phyloP scores from a whole-genome alignment of 2,888 invertebrate species.

The Meandrusa payeni region DNA sequence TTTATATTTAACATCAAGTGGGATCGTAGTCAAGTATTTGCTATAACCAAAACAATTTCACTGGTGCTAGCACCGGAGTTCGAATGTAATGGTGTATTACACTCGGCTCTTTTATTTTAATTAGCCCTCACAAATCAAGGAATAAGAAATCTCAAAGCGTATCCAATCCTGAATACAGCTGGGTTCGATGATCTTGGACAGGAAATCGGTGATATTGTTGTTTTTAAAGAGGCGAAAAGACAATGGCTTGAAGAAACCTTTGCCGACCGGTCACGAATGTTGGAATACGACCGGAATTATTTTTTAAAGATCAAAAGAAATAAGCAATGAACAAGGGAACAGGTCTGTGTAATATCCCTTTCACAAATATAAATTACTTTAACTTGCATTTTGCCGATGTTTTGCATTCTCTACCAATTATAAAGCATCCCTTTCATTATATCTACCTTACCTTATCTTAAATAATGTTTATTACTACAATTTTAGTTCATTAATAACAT shows the following conservation, averaged over 20 bases:
- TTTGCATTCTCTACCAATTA: no score
- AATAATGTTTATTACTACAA: no score
- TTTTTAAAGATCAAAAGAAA: constrained; percentile 1
- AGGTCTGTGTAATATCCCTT: neutral
- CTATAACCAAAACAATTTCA: no score
- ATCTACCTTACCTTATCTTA: no score
- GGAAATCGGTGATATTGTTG: constrained; percentile 28
- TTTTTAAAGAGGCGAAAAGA: constrained; percentile 18
- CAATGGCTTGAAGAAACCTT: constrained; percentile 21
- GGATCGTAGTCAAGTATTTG: no score
- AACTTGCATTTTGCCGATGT: no score
- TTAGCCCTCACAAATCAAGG: constrained; percentile 4
- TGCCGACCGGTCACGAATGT: constrained; percentile 13
- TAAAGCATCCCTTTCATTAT: no score
- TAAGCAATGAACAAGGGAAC: constrained; percentile 14
- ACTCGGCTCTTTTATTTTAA: constrained; percentile 1
- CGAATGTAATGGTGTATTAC: no score
- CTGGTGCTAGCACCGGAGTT: no score
- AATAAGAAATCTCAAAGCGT: constrained; percentile 18
- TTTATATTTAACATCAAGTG: no score
- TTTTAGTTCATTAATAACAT: no score
- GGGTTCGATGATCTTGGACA: constrained; percentile 27
- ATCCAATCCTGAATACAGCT: constrained; percentile 27
- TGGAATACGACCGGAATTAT: constrained; percentile 8
- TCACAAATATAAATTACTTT: neutral